These are phyloP conservation scores for Patella pellucida DNA, from an alignment of 2,888 invertebrate genomes.

Conservation along the genomic window DNA sequence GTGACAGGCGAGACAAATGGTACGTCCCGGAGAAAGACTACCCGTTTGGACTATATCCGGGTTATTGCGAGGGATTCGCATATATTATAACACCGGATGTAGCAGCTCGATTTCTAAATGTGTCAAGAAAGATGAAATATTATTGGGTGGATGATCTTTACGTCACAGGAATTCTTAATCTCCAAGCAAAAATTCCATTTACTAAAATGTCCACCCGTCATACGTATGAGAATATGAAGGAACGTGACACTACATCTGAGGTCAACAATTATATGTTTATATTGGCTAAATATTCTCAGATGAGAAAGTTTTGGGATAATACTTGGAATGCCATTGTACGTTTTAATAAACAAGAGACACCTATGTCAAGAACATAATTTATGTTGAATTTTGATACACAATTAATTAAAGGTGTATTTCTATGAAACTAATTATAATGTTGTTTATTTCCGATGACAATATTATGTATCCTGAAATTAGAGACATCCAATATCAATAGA, in stretches of 20 bases:
- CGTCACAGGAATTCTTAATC: slow-evolving; percentile 52
- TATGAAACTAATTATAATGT: too few species aligned
- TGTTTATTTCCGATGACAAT: too few species aligned
- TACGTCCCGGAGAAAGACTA: slow-evolving; percentile 44
- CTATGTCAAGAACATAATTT: too few species aligned
- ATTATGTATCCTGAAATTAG: too few species aligned
- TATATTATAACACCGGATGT: slow-evolving; percentile 24
- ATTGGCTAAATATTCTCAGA: background rate
- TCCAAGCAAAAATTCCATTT: background rate
- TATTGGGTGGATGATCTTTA: slow-evolving; percentile 63
- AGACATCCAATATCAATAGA: too few species aligned
- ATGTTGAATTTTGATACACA: too few species aligned
- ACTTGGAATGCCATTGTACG: background rate
- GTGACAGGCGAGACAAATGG: slow-evolving; percentile 47
- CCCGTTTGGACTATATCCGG: slow-evolving; percentile 48
- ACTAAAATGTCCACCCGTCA: background rate
- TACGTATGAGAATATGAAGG: background rate
- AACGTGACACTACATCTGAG: background rate
- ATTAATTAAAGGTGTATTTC: too few species aligned
- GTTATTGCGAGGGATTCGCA: slow-evolving; percentile 52
- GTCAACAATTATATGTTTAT: background rate
- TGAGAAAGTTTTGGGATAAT: background rate
- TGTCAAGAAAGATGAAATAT: slow-evolving; percentile 37
- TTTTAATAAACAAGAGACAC: too few species aligned
- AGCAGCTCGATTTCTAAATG: slow-evolving; percentile 17